A percentile compares a stretch with the other conserved stretches of the same genome.
These are phyloP conservation scores for Eudorcas thomsonii DNA, from an alignment of 2,113 vertebrate genomes.

Conservation along the genomic window DNA sequence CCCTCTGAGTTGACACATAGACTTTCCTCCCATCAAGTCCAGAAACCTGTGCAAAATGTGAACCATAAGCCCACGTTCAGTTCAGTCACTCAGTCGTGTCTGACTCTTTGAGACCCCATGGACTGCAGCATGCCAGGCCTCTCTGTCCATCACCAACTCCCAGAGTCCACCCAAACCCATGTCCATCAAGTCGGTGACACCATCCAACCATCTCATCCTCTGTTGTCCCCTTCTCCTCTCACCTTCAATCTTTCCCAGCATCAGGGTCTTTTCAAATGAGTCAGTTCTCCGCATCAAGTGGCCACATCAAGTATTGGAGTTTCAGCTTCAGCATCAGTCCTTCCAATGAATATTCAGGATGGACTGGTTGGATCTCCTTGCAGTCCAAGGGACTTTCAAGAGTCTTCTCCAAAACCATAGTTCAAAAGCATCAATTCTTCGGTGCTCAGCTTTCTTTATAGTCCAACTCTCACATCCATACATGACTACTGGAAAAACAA, in stretches of 20 bases:
- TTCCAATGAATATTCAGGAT: neutral
- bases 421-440: neutral
- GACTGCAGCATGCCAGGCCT: neutral
- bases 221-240: neutral
- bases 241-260: neutral
- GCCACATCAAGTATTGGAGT: neutral
- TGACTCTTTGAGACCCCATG: neutral
- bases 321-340: neutral
- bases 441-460: neutral
- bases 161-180: neutral
- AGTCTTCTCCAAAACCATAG: neutral
- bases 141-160: neutral
- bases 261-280: neutral
- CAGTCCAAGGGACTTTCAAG: neutral
- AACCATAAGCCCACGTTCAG: neutral
- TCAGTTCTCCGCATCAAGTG: neutral
- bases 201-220: neutral
- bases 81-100: neutral
- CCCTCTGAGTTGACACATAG: neutral
- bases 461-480: neutral
- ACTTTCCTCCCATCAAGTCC: neutral
- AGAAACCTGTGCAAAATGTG: neutral
- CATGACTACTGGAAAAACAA: neutral
- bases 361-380: neutral
- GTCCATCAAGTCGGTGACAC: rapidly evolving